Base-by-base conservation (phyloP, 2,888 invertebrate genomes). In the Pandemis corylana region DNA sequence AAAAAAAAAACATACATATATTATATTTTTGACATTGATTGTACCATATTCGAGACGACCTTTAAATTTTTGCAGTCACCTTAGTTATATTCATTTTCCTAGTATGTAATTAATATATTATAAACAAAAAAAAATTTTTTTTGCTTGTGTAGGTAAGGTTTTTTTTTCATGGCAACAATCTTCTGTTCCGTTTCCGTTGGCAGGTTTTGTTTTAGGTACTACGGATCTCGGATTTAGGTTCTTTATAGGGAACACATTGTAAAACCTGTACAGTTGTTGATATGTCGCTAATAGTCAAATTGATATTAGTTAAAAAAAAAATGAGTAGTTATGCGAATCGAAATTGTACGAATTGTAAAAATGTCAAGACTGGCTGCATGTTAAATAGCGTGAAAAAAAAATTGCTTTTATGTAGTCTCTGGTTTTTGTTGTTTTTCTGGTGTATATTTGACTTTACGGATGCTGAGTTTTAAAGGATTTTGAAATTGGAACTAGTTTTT, bases 1-100 rank as follows among this genome's bases (percentile, higher is more conserved):
- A 77, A 77, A 59, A 71, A 65, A 63, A 53, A 69, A 59, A 44
- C 65, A 51, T 44, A 64, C 70, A 75, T 75, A 71, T 75, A 71
- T 75, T 82, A 83, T 83, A 82, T 82, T 82, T 83, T 83, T 84
- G 83, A 83, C 83, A 83, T 80, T 83, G 82, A 83, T 80, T 83
- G 82, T 82, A 82, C 75, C 78, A 82, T 82, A 82, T 68, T 78
- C 71, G 73, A 73, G 77, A 76, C 77, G 75, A 72, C 71, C 70
- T 76, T 64, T 63, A 75, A 77, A 78, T 78, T 77, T 56, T 56
- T n/a, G 75, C 80, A 78, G 80, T 80, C 79, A 78, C 65, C 71
- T 79, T 80, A 79, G 77, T 78, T 79, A 78, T 77, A 76, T 77
- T 78, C 75, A 77, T 77, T 76, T 72, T 59, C 67, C 69, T 78